Evolutionary conservation across 2,888 invertebrate genomes (phyloP).

Genomic region (Arrhopalites spinosus): DNA sequence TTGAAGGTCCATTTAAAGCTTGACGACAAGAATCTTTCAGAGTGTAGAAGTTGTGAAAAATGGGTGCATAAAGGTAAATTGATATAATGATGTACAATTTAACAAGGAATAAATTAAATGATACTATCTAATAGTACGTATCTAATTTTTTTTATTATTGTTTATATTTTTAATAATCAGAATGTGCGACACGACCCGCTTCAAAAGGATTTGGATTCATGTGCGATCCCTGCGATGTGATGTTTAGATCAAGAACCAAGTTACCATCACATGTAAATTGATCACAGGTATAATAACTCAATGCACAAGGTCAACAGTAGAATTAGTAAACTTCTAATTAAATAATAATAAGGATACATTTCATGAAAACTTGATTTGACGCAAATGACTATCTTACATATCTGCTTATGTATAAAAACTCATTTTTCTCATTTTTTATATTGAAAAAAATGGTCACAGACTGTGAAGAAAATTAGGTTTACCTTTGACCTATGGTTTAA

Average conservation of each 20-base stretch:
- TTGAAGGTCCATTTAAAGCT: conserved; percentile 65
- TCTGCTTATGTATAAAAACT: too few species aligned
- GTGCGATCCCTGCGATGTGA: conserved; percentile 55
- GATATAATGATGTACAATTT: neutral
- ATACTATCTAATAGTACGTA: neutral
- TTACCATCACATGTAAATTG: conserved; percentile 20
- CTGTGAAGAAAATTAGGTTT: too few species aligned
- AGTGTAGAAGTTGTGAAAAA: conserved; percentile 64
- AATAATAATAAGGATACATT: too few species aligned
- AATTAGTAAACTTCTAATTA: too few species aligned
- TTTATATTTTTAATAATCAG: conserved; percentile 39
- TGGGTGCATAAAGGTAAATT: conserved; percentile 63
- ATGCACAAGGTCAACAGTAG: too few species aligned
- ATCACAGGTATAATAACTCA: too few species aligned
- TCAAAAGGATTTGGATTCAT: conserved; percentile 52
- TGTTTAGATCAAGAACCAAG: conserved; percentile 48
- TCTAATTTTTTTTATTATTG: neutral
- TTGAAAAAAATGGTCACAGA: too few species aligned
- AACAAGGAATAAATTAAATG: neutral
- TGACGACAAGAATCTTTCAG: conserved; percentile 64
- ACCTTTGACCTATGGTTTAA: too few species aligned
- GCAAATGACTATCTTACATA: too few species aligned
- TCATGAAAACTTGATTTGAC: too few species aligned
- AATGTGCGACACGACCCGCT: conserved; percentile 50
- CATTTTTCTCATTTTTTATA: too few species aligned